Conservation (phyloP, 2,113 vertebrate genomes). For the Glaucomys volans region DNA sequence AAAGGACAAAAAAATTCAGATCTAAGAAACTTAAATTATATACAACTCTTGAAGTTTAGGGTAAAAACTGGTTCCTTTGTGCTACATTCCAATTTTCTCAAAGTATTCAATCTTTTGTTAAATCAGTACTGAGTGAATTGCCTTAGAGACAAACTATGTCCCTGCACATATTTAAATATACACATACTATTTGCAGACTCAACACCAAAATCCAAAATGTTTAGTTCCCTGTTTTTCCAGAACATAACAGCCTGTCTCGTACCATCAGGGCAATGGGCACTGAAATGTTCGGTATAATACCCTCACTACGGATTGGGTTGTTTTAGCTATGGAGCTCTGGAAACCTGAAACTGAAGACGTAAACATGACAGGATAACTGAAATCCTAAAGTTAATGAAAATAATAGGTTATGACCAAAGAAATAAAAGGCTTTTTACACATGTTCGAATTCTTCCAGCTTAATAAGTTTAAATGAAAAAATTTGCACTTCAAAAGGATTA, state of each 20-base stretch:
- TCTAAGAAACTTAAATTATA: background rate
- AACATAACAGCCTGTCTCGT: background rate
- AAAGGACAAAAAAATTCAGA: constrained; percentile 17
- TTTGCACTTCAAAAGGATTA: constrained; percentile 59
- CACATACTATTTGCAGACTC: background rate
- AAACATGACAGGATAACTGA: background rate
- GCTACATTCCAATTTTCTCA: background rate
- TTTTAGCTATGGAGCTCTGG: background rate
- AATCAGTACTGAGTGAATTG: background rate
- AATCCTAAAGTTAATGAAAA: constrained; percentile 36
- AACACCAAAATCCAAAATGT: background rate
- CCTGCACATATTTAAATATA: background rate
- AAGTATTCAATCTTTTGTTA: background rate
- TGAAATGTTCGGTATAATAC: background rate
- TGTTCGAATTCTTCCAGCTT: constrained; percentile 24
- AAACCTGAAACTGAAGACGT: background rate
- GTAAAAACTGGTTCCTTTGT: background rate
- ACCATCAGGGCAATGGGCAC: background rate
- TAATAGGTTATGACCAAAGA: constrained; percentile 5
- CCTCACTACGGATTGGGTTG: background rate
- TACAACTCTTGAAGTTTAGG: background rate
- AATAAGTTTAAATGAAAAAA: constrained; percentile 70
- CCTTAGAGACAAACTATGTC: background rate
- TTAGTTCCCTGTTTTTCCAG: background rate
- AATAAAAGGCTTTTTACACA: constrained; percentile 22